Evolutionary conservation across 1,140 invertebrate genomes (phyloP), one percentile per base, ranked within the genome.

Genomic region (Cherax quadricarinatus): DNA sequence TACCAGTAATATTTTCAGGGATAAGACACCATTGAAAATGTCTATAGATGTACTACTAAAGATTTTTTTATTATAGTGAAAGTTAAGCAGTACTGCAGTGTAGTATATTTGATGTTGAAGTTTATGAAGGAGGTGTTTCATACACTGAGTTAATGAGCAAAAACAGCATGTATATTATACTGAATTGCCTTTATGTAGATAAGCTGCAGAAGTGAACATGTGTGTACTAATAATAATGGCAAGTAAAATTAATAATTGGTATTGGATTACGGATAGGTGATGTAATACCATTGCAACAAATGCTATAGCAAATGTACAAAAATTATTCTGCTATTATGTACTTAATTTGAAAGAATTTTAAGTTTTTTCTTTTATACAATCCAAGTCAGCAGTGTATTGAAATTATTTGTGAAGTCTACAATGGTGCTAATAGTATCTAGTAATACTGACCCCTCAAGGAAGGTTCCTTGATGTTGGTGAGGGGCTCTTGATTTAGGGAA

Each of bases 381-480:
- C 51, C 78, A 24, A 51, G 86, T 88, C 24, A 60, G 62, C 12
- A 66, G 62, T 78, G 41, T 73, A 75, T 83, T 84, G 12, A 70
- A 53, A 51, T 83, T 83, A 83, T 41, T 57, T 60, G 18, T 78
- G 75, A 41, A 79, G 82, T 90, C 88, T 70, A 51, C 70, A 53
- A 78, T 90, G 88, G 88, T 90, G 88, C 88, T 90, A 89, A 84
- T 90, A 90, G 88, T 84, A n/a, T 14, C 85, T 90, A 90, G 88
- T 57, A 85, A 84, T 30, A 53, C 57, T 57, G 12, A 57, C 12
- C 6, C 53, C 6, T 57, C 53, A 9, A 57, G 12, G 53, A 6
- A 57, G 53, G n/a, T n/a, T n/a, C n/a, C n/a, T n/a, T n/a, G n/a
- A n/a, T n/a, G n/a, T n/a, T n/a, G n/a, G n/a, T n/a, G n/a, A n/a